These are phyloP conservation scores for Orthosia gracilis DNA, from an alignment of 2,888 invertebrate genomes.

Conservation along the genomic window DNA sequence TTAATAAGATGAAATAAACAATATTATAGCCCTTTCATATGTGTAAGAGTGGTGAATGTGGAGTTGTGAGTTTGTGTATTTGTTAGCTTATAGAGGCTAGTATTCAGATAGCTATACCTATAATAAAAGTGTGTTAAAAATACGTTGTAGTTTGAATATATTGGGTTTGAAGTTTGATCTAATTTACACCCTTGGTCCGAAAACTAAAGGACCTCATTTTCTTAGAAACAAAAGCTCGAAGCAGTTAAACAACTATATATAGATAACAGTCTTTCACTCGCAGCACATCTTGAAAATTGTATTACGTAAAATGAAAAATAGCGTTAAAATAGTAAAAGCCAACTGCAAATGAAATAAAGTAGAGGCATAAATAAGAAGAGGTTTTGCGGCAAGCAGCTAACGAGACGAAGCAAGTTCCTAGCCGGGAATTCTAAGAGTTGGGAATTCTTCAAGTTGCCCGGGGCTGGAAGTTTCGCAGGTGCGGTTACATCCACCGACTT, in stretches of 20 bases:
- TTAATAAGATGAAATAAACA: no score
- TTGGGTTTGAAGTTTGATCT: neutral
- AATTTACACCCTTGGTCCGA: neutral
- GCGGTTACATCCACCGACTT: conserved; percentile 75
- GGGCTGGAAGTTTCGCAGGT: conserved; percentile 80
- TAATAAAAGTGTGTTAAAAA: neutral
- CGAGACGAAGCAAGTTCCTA: conserved; percentile 85
- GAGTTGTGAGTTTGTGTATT: no score
- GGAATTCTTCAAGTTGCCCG: conserved; percentile 75
- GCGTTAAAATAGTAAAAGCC: conserved; percentile 61
- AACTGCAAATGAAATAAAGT: conserved; percentile 87
- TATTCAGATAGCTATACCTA: neutral
- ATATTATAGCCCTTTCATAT: no score
- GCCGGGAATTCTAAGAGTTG: conserved; percentile 84
- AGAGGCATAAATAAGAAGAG: conserved; percentile 86
- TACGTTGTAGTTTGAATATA: neutral
- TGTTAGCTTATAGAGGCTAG: no score
- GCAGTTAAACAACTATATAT: conserved; percentile 11
- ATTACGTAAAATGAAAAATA: conserved; percentile 55
- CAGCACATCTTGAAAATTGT: conserved; percentile 48
- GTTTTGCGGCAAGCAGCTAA: conserved; percentile 87
- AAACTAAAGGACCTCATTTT: neutral
- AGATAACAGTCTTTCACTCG: conserved; percentile 40
- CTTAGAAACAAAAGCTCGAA: conserved; percentile 2
- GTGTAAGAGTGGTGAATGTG: no score